Evolutionary conservation across 1,140 invertebrate species (phyloP), one percentile per base, ranked within the genome.

Genomic region (Maniola jurtina): DNA sequence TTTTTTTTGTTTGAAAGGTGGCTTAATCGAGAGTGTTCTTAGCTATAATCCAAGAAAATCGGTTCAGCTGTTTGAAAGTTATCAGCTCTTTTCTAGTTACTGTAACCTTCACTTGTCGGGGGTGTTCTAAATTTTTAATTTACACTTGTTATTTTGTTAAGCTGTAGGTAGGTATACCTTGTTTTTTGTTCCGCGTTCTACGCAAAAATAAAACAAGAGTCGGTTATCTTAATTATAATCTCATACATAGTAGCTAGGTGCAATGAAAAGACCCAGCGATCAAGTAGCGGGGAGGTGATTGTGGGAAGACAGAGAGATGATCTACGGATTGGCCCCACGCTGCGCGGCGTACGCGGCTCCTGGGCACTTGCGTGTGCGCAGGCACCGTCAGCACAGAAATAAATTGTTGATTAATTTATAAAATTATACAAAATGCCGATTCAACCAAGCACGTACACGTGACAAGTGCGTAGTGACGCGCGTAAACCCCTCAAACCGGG

Each of bases 241-340:
- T 34, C 10, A 57, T 64, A 16, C 35, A 66, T 58, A 63, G 47
- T 58, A 68, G 61, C 61, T 59, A 38, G 33, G 38, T 38, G 42
- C 42, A 62, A 68, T 67, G 55, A 63, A 14, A 48, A 48, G 48
- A 61, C 61, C 63, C 64, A 64, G 63, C 48, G 68, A 70, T 70
- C 68, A 70, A 67, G 67, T 70, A 50, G 72, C 65, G 14, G 61
- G 36, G 55, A 48, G 57, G 59, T 42, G 60, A 62, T 66, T 33
- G 62, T 62, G 14, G 59, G 61, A 65, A 75, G 71, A 72, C 71
- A 72, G 73, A 66, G 71, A 81, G 80, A 83, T 86, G 77, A 80
- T 83, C 76, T 79, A 83, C 76, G 79, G 77, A 80, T 84, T 77
- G 83, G 76, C 81, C 74, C 71, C 83, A 74, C 72, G 81, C 81